A percentile compares a stretch with the other conserved stretches of the same genome.
These are phyloP conservation scores for Ahaetulla prasina DNA, from an alignment of 2,113 vertebrate species.

Conservation along the genomic window DNA sequence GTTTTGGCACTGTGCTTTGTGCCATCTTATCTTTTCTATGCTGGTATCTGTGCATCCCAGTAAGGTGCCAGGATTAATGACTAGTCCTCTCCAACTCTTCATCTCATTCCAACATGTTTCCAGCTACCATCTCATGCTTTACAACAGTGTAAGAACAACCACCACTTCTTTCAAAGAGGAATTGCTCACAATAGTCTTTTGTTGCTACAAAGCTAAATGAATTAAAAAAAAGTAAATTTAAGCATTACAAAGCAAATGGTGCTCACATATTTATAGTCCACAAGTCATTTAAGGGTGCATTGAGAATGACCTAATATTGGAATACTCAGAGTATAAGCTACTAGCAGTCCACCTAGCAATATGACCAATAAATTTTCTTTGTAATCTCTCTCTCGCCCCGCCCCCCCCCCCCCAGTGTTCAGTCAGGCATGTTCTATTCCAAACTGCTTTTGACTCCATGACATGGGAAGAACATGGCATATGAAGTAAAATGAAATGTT, in stretches of 20 bases:
- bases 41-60: neutral
- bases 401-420: fast-evolving
- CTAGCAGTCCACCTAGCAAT: neutral
- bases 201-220: neutral
- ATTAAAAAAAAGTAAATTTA: neutral
- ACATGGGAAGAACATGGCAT: neutral
- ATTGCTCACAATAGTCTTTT: neutral
- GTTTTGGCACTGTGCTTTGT: neutral
- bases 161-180: neutral
- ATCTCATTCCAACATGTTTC: neutral
- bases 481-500: neutral
- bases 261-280: neutral
- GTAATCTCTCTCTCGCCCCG: neutral
- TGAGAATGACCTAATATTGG: neutral
- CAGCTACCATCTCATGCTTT: neutral
- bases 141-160: neutral
- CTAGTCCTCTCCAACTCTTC: neutral
- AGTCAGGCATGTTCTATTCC: neutral
- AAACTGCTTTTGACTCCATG: neutral
- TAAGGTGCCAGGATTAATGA: neutral
- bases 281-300: neutral
- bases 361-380: neutral
- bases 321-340: neutral
- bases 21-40: neutral
- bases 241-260: neutral